These are phyloP conservation scores for Sigmodon hispidus DNA, from an alignment of 2,113 vertebrate genomes.

Conservation along the genomic window DNA sequence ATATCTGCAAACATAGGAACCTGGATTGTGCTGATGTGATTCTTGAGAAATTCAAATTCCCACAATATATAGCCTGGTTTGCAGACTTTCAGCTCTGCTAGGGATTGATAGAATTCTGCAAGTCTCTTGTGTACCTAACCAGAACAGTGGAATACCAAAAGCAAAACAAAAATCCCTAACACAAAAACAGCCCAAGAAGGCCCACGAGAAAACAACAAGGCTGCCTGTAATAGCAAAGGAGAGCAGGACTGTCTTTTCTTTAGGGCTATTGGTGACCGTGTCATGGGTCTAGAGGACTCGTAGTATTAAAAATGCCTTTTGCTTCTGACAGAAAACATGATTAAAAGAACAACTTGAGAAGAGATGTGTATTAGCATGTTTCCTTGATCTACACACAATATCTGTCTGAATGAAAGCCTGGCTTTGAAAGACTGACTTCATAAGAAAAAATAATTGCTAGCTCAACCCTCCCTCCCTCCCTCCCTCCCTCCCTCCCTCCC, in stretches of 20 bases:
- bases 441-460: not conserved
- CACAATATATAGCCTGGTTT: not conserved
- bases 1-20: conserved; percentile 10
- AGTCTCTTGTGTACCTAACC: not conserved
- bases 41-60: not conserved
- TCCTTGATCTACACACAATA: not conserved
- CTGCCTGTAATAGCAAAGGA: not conserved
- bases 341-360: not conserved
- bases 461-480: too few relatives aligned
- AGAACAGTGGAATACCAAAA: not conserved
- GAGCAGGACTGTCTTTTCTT: not conserved
- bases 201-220: not conserved
- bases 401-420: not conserved
- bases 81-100: conserved; percentile 36
- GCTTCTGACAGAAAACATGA: not conserved
- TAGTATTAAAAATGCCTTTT: not conserved
- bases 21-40: not conserved
- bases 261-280: not conserved
- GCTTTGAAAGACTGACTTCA: not conserved
- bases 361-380: not conserved
- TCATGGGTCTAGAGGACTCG: not conserved
- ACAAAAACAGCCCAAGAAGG: not conserved
- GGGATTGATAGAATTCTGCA: not conserved
- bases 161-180: not conserved
- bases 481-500: not conserved